Base-by-base conservation (phyloP, 2,888 invertebrate species). In the Ophion ellenae region DNA sequence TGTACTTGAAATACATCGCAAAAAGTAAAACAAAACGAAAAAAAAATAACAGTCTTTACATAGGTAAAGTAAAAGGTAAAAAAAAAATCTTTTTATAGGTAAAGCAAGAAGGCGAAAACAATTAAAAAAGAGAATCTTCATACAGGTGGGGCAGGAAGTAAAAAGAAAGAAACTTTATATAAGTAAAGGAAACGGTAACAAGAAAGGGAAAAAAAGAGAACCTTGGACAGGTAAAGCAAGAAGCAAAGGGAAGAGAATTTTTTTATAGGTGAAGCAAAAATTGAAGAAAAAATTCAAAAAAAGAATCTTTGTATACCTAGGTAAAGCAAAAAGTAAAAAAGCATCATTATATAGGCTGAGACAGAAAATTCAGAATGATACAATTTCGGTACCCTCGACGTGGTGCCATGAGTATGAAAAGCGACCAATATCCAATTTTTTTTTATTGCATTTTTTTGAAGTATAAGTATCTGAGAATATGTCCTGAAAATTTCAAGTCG, bases 1-100 rank as follows among this genome's bases (percentile, higher is more conserved):
- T 75, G 66, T 70, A 70, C 32, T 57, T 69, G 24, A 71, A 53
- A 53, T 17, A 53, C 53, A 53, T 53, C 53, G 53, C 17, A 53
- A 53, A 53, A 53, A 53, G 17, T 47, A 36, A 75, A 53, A 20
- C 1, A 17, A 53, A 40, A 81, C 28, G 64, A 36, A 61, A 69
- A 63, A 14, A 28, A 66, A 74, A 24, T 71, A 47, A 61, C 32
- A 4, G 11, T 53, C 14, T 70, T 53, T 14, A 71, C 45, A 53
- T 3, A 5, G 53, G 53, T 53, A 53, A 53, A 53, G 53, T 2
- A 53, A 14, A 17, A 14, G 5, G 53, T 14, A 17, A 14, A 14
- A 53, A 53, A 17, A 53, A 53, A 2, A 47, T 17, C 40, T 7
- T 40, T 40, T 4, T 17, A 2, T 5, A 53, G 17, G 5, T 53